phyloP scores from a whole-genome alignment of 2,797 vertebrate species.

The Epinephelus malabaricus region DNA sequence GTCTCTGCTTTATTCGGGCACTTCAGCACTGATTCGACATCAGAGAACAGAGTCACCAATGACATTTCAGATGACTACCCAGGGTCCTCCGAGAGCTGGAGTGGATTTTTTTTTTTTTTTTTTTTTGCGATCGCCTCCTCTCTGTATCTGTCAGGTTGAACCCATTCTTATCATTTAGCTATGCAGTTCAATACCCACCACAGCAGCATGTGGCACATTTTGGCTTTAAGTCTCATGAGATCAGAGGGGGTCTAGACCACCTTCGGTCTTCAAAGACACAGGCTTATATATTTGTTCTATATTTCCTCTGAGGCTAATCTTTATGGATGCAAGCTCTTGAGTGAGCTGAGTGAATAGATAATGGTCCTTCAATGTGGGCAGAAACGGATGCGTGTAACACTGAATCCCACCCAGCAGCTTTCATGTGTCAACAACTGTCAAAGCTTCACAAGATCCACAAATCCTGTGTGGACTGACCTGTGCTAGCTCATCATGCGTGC shows the following conservation, averaged over 20 bases:
- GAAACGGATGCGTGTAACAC: not conserved
- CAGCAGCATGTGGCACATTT: constrained; percentile 22
- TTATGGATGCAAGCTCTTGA: constrained; percentile 20
- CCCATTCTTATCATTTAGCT: constrained; percentile 23
- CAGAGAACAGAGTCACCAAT: constrained; percentile 47
- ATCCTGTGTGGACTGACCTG: constrained; percentile 58
- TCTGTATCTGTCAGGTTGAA: constrained; percentile 1
- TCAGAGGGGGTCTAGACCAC: constrained; percentile 42
- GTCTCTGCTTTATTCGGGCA: constrained; percentile 43
- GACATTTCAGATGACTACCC: constrained; percentile 61
- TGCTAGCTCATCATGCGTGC: constrained; percentile 28
- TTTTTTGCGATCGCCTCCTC: not conserved
- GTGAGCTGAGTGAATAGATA: constrained; percentile 29
- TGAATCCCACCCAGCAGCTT: constrained; percentile 50
- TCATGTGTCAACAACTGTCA: constrained; percentile 59
- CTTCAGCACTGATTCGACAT: constrained; percentile 50
- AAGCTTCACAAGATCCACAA: constrained; percentile 44
- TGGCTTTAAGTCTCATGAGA: constrained; percentile 24
- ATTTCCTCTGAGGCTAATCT: constrained; percentile 39
- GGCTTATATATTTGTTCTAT: constrained; percentile 24
- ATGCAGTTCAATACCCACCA: constrained; percentile 22
- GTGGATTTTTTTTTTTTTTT: constrained; percentile 5
- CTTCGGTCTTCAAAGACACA: constrained; percentile 56
- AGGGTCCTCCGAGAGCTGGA: constrained; percentile 42
- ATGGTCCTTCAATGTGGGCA: constrained; percentile 36